These are phyloP conservation scores for Xerus rutilus DNA, from an alignment of 2,797 vertebrate species.

Conservation along the genomic window DNA sequence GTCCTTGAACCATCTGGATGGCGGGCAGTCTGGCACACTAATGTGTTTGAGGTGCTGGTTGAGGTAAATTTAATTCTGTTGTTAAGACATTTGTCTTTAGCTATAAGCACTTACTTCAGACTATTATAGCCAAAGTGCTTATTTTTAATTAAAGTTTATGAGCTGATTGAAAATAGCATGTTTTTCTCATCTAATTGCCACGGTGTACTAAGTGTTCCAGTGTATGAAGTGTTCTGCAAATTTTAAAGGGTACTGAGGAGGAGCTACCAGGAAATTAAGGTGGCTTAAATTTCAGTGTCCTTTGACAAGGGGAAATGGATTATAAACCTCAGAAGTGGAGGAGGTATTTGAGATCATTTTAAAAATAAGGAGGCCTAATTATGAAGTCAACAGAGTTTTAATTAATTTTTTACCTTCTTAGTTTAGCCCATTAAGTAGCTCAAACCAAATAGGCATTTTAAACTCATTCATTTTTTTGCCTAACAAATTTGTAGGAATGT, in stretches of 20 bases:
- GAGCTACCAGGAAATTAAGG: neutral
- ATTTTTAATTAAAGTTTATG: slow-evolving; percentile 71
- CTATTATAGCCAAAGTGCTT: neutral
- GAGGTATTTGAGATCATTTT: slow-evolving; percentile 36
- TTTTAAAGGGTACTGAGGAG: slow-evolving; percentile 15
- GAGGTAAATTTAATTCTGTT: slow-evolving; percentile 89
- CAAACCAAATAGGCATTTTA: slow-evolving; percentile 12
- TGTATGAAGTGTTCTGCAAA: neutral
- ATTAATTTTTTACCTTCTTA: slow-evolving; percentile 57
- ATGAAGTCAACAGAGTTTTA: neutral
- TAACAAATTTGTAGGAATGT: neutral
- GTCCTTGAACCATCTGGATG: slow-evolving; percentile 95
- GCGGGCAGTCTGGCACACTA: slow-evolving; percentile 95
- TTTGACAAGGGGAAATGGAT: neutral
- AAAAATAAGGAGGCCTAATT: neutral
- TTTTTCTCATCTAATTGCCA: slow-evolving; percentile 45
- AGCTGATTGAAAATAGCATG: slow-evolving; percentile 60
- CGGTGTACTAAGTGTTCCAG: neutral
- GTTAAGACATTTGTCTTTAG: slow-evolving; percentile 55
- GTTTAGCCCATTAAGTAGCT: slow-evolving; percentile 45
- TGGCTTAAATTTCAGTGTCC: neutral
- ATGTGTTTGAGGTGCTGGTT: slow-evolving; percentile 94
- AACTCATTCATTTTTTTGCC: neutral
- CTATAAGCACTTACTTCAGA: neutral
- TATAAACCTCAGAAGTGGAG: neutral